phyloP scores from a whole-genome alignment of 2,797 vertebrate species.

The Cuculus canorus region DNA sequence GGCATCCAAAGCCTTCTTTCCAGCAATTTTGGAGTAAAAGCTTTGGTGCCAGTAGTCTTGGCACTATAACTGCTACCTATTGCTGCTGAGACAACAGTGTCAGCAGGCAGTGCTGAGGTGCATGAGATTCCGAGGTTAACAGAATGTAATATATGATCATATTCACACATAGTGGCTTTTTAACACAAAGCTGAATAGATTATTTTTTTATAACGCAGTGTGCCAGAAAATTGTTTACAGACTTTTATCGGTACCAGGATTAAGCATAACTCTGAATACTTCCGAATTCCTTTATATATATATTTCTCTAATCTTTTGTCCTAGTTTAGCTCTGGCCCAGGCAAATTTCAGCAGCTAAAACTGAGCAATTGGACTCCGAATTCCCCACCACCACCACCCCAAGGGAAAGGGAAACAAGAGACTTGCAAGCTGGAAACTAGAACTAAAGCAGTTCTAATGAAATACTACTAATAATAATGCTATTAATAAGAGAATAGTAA shows the following conservation, averaged over 20 bases:
- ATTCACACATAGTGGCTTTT: background rate
- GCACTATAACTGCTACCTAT: background rate
- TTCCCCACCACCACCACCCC: too few relatives aligned
- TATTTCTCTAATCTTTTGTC: background rate
- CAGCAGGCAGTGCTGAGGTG: background rate
- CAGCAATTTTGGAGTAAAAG: background rate
- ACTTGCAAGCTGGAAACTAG: too few relatives aligned
- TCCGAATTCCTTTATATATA: background rate
- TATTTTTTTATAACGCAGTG: background rate
- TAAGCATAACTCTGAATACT: background rate
- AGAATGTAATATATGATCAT: background rate
- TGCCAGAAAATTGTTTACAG: background rate
- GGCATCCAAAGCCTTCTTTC: background rate
- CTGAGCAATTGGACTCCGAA: too few relatives aligned
- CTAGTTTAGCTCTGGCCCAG: too few relatives aligned
- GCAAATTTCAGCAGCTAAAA: too few relatives aligned
- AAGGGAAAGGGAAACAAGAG: too few relatives aligned
- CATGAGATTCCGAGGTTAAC: background rate
- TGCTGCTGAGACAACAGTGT: background rate
- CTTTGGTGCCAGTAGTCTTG: background rate
- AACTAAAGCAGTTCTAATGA: too few relatives aligned
- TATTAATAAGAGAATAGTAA: too few relatives aligned
- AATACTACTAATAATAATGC: too few relatives aligned
- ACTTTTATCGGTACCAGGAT: background rate
- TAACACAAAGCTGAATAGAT: background rate